These are phyloP conservation scores for Micromys minutus DNA, from an alignment of 2,113 vertebrate genomes.

Conservation along the genomic window DNA sequence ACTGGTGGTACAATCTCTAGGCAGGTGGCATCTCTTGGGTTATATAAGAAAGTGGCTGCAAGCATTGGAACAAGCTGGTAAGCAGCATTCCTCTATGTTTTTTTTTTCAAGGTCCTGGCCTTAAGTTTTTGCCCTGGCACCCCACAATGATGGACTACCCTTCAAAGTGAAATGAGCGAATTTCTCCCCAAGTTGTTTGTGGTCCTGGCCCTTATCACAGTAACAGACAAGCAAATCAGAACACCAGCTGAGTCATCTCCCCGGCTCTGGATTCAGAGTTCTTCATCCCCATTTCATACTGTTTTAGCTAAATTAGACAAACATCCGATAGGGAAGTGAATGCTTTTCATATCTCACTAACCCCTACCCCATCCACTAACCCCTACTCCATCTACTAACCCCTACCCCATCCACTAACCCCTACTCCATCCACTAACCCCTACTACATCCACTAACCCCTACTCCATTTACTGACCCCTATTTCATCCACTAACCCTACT, in stretches of 20 bases:
- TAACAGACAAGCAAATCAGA: not conserved
- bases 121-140: not conserved
- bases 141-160: too few species aligned
- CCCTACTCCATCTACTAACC: too few species aligned
- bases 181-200: not conserved
- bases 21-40: not conserved
- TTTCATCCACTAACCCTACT: too few species aligned
- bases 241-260: not conserved
- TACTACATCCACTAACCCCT: too few species aligned
- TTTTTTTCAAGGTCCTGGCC: not conserved
- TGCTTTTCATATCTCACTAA: not conserved
- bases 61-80: not conserved
- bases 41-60: not conserved
- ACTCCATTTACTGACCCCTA: too few species aligned
- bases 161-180: not conserved
- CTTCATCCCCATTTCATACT: not conserved
- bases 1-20: not conserved
- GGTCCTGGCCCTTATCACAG: not conserved
- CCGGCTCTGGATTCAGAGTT: not conserved
- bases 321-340: not conserved
- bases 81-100: not conserved
- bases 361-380: too few species aligned
- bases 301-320: not conserved
- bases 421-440: too few species aligned
- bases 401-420: too few species aligned